Base-by-base conservation (phyloP, 2,797 vertebrate species). In the Mormyrus proboscirostris region DNA sequence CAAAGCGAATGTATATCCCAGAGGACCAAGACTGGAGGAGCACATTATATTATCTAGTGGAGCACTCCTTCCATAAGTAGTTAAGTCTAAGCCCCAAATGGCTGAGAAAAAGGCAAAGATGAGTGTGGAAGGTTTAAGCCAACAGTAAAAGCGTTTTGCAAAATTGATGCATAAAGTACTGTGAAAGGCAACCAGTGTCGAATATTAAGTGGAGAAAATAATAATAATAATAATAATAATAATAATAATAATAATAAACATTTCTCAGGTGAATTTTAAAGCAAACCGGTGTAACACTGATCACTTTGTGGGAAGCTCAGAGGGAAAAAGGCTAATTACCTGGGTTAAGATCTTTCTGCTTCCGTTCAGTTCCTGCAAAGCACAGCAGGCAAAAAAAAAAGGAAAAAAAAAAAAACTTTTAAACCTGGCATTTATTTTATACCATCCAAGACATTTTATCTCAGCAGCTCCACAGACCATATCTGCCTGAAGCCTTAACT, bases 1-100 rank as follows among this genome's bases (percentile, higher is more conserved):
- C 55, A 65, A 88, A 73, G 62, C 0, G 12, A 76, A 88, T 47
- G 14, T 49, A 19, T 44, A 49, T 76, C 86, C 65, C 33, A 47
- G 57, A 87, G 38, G 6, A 9, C 53, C 53, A n/a, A 87, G n/a
- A 47, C 55, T 53, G 50, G 9, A 38, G 84, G 4, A 29, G 41
- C 88, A 88, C 38, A 88, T 88, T 88, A 51, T 44, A 76, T 76
- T 76, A 51, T 53, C 49, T 29, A 65, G 47, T 25, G 62, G 49
- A 88, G 29, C 22, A 49, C 16, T 51, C 22, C 59, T 50, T 87
- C 53, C 41, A 22, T 59, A 87, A 44, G 33, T 38, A 87, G 33
- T 38, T 88, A 57, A 88, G 49, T 47, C 62, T 88, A 88, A 87
- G 73, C 25, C 62, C 49, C 16, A 76, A 84, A 47, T 41, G 38